Percentiles rank a stretch among this genome's conserved stretches.
Conservation (phyloP, 2,797 vertebrate genomes). For the Sebastes elongatus region DNA sequence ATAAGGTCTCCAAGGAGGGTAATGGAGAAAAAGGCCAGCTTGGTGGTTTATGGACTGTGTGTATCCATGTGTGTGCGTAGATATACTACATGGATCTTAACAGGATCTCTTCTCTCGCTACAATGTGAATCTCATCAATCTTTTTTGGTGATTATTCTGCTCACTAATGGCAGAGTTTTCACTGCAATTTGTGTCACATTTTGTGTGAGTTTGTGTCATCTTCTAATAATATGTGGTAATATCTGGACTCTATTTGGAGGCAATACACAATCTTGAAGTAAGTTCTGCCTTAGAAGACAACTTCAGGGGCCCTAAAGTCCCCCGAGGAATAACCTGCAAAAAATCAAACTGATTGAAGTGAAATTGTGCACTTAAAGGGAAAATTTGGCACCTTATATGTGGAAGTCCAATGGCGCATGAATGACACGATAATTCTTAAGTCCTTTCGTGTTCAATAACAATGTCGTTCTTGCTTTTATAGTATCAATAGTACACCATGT, state of each 20-base stretch:
- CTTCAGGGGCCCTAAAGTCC: neutral
- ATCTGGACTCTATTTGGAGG: neutral
- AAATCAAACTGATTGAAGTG: neutral
- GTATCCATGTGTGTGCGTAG: neutral
- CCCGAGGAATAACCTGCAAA: neutral
- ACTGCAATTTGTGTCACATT: neutral
- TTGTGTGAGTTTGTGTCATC: neutral
- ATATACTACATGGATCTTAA: neutral
- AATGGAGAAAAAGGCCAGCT: slow-evolving; percentile 55
- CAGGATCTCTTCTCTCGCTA: neutral
- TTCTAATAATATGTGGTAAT: neutral
- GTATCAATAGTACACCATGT: too few species aligned
- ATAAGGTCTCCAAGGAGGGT: slow-evolving; percentile 67
- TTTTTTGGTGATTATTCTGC: neutral
- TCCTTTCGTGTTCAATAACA: too few species aligned
- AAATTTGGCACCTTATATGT: neutral
- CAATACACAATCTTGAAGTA: neutral
- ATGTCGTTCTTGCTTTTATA: too few species aligned
- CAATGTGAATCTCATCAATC: neutral
- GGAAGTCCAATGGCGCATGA: neutral
- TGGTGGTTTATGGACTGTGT: slow-evolving; percentile 31
- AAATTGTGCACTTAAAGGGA: neutral
- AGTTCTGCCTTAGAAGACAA: neutral
- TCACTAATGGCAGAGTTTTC: neutral
- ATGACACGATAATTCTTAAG: too few species aligned